Evolutionary conservation across 2,888 invertebrate genomes (phyloP).

Genomic region (Acanthoscelides obtectus): DNA sequence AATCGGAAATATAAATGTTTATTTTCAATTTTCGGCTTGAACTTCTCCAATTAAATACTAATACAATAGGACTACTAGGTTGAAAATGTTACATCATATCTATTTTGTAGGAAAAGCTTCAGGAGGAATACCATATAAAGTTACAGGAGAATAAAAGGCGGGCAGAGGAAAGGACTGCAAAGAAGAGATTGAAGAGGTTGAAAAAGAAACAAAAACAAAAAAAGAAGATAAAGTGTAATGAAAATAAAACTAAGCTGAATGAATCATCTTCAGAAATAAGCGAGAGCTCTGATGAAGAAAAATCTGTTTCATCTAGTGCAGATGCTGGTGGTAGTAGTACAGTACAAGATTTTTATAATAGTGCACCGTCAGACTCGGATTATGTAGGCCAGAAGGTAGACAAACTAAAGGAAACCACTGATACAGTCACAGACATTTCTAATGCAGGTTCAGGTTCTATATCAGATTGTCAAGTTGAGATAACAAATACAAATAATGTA

Average conservation of each 20-base stretch:
- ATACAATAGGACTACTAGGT: too few relatives aligned
- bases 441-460: background rate
- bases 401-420: background rate
- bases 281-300: constrained; percentile 13
- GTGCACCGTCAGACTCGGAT: background rate
- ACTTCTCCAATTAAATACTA: too few relatives aligned
- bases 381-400: background rate
- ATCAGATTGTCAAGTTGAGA: background rate
- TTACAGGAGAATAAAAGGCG: constrained; percentile 67
- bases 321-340: background rate
- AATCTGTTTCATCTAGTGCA: constrained; percentile 1
- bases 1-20: too few relatives aligned
- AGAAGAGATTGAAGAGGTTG: constrained; percentile 83
- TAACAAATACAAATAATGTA: background rate
- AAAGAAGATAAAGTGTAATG: constrained; percentile 38
- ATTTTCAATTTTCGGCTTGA: too few relatives aligned
- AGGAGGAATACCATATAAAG: constrained; percentile 77
- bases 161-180: constrained; percentile 81
- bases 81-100: too few relatives aligned
- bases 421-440: background rate
- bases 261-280: constrained; percentile 20
- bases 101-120: constrained; percentile 71
- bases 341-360: background rate
- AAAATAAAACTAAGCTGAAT: constrained; percentile 14
- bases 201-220: constrained; percentile 60